A percentile compares a stretch with the other conserved stretches of the same genome.
These are phyloP conservation scores for Ciconia boyciana DNA, from an alignment of 2,113 vertebrate genomes.

Conservation along the genomic window DNA sequence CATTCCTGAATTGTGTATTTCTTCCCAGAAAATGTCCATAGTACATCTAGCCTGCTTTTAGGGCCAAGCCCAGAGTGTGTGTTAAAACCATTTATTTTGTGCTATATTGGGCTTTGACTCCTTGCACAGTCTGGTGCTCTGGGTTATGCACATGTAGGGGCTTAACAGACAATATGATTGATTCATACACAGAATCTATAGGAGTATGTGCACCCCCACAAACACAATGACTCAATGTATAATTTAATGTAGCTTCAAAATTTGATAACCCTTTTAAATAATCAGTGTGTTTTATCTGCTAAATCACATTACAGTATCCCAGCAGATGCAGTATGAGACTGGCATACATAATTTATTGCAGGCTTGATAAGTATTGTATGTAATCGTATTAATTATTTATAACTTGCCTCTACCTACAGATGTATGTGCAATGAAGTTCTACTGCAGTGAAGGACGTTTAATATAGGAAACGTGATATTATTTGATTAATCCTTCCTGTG, in stretches of 20 bases:
- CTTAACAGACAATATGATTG: background rate
- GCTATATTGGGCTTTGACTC: background rate
- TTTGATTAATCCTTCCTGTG: background rate
- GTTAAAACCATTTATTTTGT: background rate
- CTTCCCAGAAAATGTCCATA: background rate
- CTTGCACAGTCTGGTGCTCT: background rate
- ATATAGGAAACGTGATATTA: background rate
- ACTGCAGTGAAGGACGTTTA: slow-evolving; percentile 12
- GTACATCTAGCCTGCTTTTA: background rate
- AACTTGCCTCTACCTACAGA: slow-evolving; percentile 5
- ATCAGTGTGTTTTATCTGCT: slow-evolving; percentile 45
- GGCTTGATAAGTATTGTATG: slow-evolving; percentile 8
- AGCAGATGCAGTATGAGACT: slow-evolving; percentile 14
- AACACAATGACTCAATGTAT: background rate
- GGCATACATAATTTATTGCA: slow-evolving; percentile 40
- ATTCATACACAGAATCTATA: background rate
- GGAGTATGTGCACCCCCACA: background rate
- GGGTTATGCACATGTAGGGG: background rate
- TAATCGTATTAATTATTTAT: slow-evolving; percentile 59
- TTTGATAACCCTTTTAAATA: slow-evolving; percentile 59
- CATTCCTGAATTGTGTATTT: background rate
- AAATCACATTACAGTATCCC: slow-evolving; percentile 45
- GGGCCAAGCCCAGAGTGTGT: fast-evolving
- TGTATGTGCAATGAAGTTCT: slow-evolving; percentile 6
- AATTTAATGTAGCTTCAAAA: slow-evolving; percentile 52